phyloP scores from a whole-genome alignment of 2,113 vertebrate species.

The Cranoglanis bouderius region DNA sequence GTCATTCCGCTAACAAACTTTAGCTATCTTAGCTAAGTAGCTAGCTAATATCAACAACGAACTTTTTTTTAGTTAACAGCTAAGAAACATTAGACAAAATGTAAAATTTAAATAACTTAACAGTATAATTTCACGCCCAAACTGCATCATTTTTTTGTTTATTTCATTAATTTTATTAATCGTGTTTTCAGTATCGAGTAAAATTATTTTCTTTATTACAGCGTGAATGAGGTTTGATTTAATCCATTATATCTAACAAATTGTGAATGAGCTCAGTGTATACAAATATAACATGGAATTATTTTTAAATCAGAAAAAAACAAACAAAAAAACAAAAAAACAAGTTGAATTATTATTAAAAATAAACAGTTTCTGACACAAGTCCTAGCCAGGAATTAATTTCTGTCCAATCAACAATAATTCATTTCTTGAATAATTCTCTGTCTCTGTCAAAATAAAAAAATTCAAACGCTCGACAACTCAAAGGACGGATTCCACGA shows the following conservation, averaged over 20 bases:
- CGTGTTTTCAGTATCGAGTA: background rate
- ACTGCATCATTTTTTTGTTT: background rate
- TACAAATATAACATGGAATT: background rate
- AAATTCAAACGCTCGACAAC: background rate
- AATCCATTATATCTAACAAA: background rate
- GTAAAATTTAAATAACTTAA: background rate
- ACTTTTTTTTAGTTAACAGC: background rate
- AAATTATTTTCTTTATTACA: background rate
- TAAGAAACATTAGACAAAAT: background rate
- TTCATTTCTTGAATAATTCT: background rate
- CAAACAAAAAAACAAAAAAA: too few species aligned
- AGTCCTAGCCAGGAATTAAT: background rate
- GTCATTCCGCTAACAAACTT: background rate
- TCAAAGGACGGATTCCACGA: background rate
- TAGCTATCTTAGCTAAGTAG: background rate
- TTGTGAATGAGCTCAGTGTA: background rate
- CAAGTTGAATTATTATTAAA: background rate
- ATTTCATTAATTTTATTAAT: background rate
- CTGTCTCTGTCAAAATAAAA: background rate
- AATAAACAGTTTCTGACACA: background rate
- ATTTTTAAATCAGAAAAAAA: background rate
- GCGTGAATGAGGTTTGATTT: background rate
- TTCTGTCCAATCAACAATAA: background rate
- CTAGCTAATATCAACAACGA: background rate
- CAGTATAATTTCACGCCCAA: background rate